Conservation (phyloP, 2,113 vertebrate genomes). For the Psilopogon haemacephalus region DNA sequence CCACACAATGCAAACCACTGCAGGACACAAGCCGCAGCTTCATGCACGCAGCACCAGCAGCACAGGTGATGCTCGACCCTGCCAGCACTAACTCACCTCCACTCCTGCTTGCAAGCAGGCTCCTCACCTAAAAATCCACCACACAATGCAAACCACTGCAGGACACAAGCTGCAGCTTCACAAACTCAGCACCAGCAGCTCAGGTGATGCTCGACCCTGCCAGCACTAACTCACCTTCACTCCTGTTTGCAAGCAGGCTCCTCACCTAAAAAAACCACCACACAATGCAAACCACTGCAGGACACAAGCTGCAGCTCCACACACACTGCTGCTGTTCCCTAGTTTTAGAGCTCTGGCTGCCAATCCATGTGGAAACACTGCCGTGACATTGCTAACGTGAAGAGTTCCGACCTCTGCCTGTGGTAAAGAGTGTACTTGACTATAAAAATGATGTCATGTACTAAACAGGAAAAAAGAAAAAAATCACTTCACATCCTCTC, state of each 20-base stretch:
- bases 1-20: accelerated
- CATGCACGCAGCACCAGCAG: background rate
- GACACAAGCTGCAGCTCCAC: background rate
- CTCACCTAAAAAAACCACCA: background rate
- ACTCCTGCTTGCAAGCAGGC: background rate
- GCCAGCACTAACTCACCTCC: background rate
- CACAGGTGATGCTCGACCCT: background rate
- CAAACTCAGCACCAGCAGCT: background rate
- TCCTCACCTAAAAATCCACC: background rate
- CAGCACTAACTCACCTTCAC: background rate
- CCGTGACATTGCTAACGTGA: background rate
- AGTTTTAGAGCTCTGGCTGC: background rate
- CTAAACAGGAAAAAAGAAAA: background rate
- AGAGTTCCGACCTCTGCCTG: background rate
- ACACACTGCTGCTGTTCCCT: background rate
- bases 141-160: background rate
- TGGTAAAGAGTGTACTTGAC: background rate
- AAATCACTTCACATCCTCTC: background rate
- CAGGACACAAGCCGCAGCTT: background rate
- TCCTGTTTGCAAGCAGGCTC: background rate
- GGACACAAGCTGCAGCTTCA: background rate
- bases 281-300: background rate
- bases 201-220: background rate
- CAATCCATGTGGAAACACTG: background rate
- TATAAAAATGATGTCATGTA: background rate